Base-by-base conservation (phyloP, 1,140 invertebrate genomes). In the Acromyrmex charruanus region DNA sequence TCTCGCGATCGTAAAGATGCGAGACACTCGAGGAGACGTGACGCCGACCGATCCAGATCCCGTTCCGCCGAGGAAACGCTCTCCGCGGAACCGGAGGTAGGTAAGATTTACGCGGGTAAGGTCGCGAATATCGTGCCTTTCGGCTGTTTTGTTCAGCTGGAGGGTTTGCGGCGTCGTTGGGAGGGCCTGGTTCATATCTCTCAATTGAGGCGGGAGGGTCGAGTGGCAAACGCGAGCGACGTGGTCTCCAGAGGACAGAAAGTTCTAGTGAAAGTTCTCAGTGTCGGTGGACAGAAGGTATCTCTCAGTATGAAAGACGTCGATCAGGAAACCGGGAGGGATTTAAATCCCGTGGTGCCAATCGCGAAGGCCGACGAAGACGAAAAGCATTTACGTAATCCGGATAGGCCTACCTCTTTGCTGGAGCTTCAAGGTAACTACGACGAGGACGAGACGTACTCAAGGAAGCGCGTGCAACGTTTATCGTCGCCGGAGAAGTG, bases 301-400 rank as follows among this genome's bases (percentile, higher is more conserved):
- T 99, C 99, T 59, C 95, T 99, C 7, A 99, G 98, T 25, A 99
- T 99, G 97, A 99, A 99, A 96, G 99, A 99, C 95, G 99, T 99
- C 0, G 98, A 99, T 94, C 99, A 99, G 95, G 97, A 98, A 39
- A 98, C 97, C 3, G 99, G 99, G 0, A 97, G 97, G 94, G 99
- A 99, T 96, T 95, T 99, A 4, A 99, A 99, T 96, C 99, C 99
- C 94, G 92, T 95, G 92, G 66, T 96, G 89, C 69, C 89, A 6
- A 71, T 92, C 6, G 81, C 85, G 12, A 95, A 95, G 66, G 87
- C 92, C 3, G 94, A 94, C 12, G 96, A 98, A 93, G 96, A 97
- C 63, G 97, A 98, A 86, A 96, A 97, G 68, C 96, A 96, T 84
- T 96, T 97, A 84, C 95, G 98, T 59, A 99, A 99, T 96, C 98